Conservation (phyloP, 2,888 invertebrate species). For the Drosophila lacicola region DNA sequence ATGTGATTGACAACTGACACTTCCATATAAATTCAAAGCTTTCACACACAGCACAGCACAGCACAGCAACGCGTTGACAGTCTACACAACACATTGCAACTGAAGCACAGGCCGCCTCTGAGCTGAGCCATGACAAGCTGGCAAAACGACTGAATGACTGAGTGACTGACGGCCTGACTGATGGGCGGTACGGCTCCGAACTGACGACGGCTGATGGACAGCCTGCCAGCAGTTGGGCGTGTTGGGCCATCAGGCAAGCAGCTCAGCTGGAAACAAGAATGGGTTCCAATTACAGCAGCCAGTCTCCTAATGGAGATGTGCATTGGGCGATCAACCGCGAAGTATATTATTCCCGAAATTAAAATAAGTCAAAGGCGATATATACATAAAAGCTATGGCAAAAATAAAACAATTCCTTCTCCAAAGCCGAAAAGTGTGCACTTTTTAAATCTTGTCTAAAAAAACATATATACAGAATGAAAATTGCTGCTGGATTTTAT, state of each 20-base stretch:
- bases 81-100: conserved; percentile 54
- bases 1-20: conserved; percentile 83
- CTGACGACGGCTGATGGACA: conserved; percentile 44
- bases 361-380: background rate
- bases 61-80: conserved; percentile 62
- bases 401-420: too few species aligned
- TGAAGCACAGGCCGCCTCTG: conserved; percentile 40
- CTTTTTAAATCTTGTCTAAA: too few species aligned
- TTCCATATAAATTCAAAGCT: conserved; percentile 81
- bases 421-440: too few species aligned
- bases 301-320: conserved; percentile 28
- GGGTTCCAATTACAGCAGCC: conserved; percentile 39
- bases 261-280: conserved; percentile 42
- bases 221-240: conserved; percentile 50
- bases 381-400: too few species aligned
- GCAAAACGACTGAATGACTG: conserved; percentile 31
- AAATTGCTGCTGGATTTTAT: too few species aligned
- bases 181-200: conserved; percentile 40
- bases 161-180: conserved; percentile 36
- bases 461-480: too few species aligned
- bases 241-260: conserved; percentile 40
- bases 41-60: conserved; percentile 55
- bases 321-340: conserved; percentile 22
- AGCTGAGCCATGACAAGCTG: conserved; percentile 61
- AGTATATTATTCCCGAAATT: conserved; percentile 13